Percentiles rank a stretch among this genome's conserved stretches.
Evolutionary conservation across 2,888 invertebrate genomes (phyloP).

Genomic region (Biston stratarius): DNA sequence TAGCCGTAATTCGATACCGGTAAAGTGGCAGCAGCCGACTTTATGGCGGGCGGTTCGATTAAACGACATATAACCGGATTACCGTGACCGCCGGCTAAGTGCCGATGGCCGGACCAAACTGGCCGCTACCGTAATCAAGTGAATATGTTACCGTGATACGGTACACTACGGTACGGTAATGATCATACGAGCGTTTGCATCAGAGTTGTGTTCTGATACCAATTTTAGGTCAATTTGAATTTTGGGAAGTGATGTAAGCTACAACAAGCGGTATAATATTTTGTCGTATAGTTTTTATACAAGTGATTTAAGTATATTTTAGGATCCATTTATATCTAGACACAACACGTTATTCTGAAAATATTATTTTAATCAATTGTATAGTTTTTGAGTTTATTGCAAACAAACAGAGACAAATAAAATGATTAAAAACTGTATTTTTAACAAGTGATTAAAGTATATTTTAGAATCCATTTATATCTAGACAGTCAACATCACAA

Average conservation of each 20-base stretch:
- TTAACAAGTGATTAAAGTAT: too few relatives aligned
- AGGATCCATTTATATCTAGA: too few relatives aligned
- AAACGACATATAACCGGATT: slow-evolving; percentile 79
- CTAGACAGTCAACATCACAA: too few relatives aligned
- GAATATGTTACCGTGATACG: slow-evolving; percentile 37
- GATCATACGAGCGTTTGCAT: slow-evolving; percentile 22
- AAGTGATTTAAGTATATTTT: too few relatives aligned
- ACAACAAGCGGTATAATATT: background rate
- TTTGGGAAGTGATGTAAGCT: background rate
- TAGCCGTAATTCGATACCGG: slow-evolving; percentile 48
- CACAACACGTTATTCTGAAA: too few relatives aligned
- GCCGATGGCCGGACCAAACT: slow-evolving; percentile 64
- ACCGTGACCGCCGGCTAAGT: slow-evolving; percentile 76
- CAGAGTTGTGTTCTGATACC: slow-evolving; percentile 12
- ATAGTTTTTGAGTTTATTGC: too few relatives aligned
- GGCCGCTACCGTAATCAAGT: slow-evolving; percentile 60
- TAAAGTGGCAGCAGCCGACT: slow-evolving; percentile 60
- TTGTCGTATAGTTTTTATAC: too few relatives aligned
- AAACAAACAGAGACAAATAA: too few relatives aligned
- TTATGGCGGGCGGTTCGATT: slow-evolving; percentile 71
- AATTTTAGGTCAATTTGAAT: slow-evolving; percentile 8
- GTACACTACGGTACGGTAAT: slow-evolving; percentile 20
- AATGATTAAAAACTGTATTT: too few relatives aligned
- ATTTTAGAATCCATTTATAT: too few relatives aligned
- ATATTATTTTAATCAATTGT: too few relatives aligned